Base-by-base conservation (phyloP, 2,797 vertebrate genomes). In the Poecilia wingei region DNA sequence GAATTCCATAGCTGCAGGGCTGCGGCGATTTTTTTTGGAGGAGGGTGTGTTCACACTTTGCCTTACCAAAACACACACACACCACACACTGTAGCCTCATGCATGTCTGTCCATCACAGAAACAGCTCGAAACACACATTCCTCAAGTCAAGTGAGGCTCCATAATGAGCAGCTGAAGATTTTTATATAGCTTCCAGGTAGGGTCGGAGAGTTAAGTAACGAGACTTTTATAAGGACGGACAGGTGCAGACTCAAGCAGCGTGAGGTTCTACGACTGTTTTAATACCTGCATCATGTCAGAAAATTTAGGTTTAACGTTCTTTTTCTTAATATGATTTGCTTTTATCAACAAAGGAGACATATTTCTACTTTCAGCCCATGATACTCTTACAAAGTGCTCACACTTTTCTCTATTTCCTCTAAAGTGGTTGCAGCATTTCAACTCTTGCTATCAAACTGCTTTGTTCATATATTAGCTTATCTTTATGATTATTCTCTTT, bases 1-100 rank as follows among this genome's bases (percentile, higher is more conserved):
- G 90, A 94, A 94, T 95, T 94, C 66, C 85, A 85, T 90, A 86
- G 89, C 90, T 91, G 53, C 72, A 86, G 88, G 91, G 80, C 85
- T 86, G 74, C 76, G 85, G 41, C 78, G 78, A 6, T 66, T 7
- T 70, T 70, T 31, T 31, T 45, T 7, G 57, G 72, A 55, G 79
- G 73, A 80, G 86, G 92, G 92, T 76, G 81, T 92, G 86, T 80
- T 78, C 72, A 55, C 49, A 55, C 75, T 77, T 83, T 72, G 72
- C 68, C 45, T 2, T 64, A 46, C 75, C 45, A 59, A 74, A 71
- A 64, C 49, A 78, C 71, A 76, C 75, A 53, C 55, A 76, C 70
- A 73, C 73, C 47, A 72, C 57, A 78, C 72, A 75, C 51, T 59
- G 55, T 45, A 16, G 46, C 28, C 79, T 69, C 64, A 77, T 76